Evolutionary conservation across 2,797 vertebrate species (phyloP).

Genomic region (Neomorphus geoffroyi): DNA sequence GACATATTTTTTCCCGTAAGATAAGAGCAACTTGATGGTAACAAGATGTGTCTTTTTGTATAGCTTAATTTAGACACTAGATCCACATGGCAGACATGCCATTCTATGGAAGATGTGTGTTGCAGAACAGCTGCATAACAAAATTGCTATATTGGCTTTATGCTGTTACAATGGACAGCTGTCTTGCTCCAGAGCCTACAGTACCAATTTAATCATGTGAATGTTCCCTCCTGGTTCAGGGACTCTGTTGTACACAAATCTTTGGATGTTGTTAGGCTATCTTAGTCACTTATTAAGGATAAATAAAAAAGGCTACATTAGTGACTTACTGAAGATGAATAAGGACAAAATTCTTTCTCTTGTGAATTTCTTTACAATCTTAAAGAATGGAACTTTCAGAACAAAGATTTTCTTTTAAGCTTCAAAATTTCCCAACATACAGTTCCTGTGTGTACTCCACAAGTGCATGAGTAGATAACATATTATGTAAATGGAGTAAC

Average conservation of each 20-base stretch:
- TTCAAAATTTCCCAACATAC: background rate
- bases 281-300: background rate
- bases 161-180: background rate
- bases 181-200: background rate
- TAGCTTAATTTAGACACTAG: background rate
- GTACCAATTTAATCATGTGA: background rate
- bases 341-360: background rate
- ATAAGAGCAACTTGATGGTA: background rate
- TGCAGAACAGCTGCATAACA: background rate
- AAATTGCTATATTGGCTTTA: background rate
- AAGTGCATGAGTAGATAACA: background rate
- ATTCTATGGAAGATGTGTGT: background rate
- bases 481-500: background rate
- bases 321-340: background rate
- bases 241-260: background rate
- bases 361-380: background rate
- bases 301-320: background rate
- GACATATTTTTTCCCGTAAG: background rate
- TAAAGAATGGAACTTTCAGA: background rate
- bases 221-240: background rate
- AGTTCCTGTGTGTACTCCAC: background rate
- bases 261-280: background rate
- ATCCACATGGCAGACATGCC: background rate
- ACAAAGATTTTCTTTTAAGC: background rate
- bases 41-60: background rate